Percentiles rank a stretch among this genome's conserved stretches.
phyloP scores from a whole-genome alignment of 1,140 invertebrate genomes.

The Holotrichia oblita region DNA sequence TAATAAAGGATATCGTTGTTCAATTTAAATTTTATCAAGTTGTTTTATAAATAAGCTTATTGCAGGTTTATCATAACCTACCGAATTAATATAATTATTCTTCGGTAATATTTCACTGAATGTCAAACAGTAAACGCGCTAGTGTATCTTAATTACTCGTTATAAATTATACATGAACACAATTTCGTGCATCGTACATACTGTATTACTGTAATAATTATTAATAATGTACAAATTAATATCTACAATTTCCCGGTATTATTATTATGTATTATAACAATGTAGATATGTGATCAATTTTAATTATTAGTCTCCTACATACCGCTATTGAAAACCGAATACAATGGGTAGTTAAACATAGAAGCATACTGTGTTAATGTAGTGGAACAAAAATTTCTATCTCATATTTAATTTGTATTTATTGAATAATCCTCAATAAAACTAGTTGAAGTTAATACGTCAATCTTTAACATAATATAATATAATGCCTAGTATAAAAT shows the following conservation, averaged over 20 bases:
- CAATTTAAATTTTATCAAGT: too few relatives aligned
- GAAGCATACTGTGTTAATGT: not conserved
- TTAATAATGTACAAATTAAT: constrained; percentile 14
- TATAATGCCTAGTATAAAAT: too few relatives aligned
- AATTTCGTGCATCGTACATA: not conserved
- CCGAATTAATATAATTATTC: too few relatives aligned
- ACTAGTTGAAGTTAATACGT: too few relatives aligned
- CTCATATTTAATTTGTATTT: not conserved
- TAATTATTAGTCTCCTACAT: not conserved
- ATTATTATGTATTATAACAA: not conserved
- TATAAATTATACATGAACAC: not conserved
- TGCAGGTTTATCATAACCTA: too few relatives aligned
- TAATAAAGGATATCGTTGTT: too few relatives aligned
- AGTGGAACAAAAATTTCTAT: not conserved
- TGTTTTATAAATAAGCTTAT: too few relatives aligned
- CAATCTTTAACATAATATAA: too few relatives aligned
- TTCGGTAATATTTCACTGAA: too few relatives aligned
- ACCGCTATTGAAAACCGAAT: not conserved
- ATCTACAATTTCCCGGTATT: not conserved
- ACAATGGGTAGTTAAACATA: not conserved
- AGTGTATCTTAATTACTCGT: not conserved
- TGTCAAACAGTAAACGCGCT: not conserved
- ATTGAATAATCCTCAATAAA: too few relatives aligned
- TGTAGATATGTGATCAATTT: not conserved
- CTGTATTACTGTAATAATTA: not conserved